Evolutionary conservation across 1,140 invertebrate genomes (phyloP), one percentile per base, ranked within the genome.

Genomic region (Hycleus cichorii): DNA sequence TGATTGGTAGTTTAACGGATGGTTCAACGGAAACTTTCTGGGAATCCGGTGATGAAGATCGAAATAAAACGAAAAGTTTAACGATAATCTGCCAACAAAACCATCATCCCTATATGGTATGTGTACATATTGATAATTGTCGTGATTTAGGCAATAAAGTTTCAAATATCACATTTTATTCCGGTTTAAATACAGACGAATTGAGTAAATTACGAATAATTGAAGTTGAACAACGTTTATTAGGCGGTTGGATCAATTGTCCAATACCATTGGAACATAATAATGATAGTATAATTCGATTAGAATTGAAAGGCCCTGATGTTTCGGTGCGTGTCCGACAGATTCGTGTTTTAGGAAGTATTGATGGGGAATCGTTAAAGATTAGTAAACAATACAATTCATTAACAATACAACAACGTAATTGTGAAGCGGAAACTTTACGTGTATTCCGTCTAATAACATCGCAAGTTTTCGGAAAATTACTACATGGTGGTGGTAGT

Each of bases 11-110:
- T 69, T 78, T 99, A 5, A 91, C 86, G 0, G 96, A 98, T 73
- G 89, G 88, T 65, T 95, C 92, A 1, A 97, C 94, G 0, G 96
- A 99, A 76, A 98, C 96, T 0, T 99, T 98, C 75, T 99, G 96
- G 96, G 96, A 99, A 76, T 97, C 93, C 57, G 95, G 95, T 3
- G 95, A 98, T 66, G 95, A 98, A 70, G 95, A 97, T 75, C 76
- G 88, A 50, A 95, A 94, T 70, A 93, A 93, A 74, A 86, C 89
- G 1, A 96, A 97, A 72, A 80, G 77, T 76, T 71, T 81, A 11
- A 77, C 78, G 27, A 60, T 82, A 11, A 57, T 74, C 3, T 83
- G 79, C 53, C 73, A 75, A 1, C 70, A 80, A 39, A 80, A 80
- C 45, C 78, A 82, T 43, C 77, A 80, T 60, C 85, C 86, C 1